A percentile compares a stretch with the other conserved stretches of the same genome.
Evolutionary conservation across 2,113 vertebrate genomes (phyloP).

Genomic region (Barbus barbus): DNA sequence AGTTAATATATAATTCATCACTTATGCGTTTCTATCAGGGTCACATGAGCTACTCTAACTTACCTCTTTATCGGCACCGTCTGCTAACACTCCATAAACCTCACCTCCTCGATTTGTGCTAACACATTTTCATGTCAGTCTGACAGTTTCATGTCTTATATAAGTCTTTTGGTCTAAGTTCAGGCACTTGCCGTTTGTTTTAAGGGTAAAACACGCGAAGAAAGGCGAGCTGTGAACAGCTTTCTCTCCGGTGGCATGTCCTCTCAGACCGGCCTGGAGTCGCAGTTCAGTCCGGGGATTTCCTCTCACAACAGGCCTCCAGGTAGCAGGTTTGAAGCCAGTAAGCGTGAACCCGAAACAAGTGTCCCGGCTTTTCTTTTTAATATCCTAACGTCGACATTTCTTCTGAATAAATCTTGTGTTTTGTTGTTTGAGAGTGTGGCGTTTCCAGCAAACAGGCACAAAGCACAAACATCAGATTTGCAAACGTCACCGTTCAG

Average conservation of each 20-base stretch:
- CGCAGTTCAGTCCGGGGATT: conserved; percentile 58
- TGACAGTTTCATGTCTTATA: conserved; percentile 2
- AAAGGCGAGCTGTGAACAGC: conserved; percentile 14
- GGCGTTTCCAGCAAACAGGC: conserved; percentile 52
- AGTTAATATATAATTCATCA: not conserved
- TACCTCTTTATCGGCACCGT: not conserved
- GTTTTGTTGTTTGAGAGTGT: conserved; percentile 35
- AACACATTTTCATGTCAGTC: conserved; percentile 1
- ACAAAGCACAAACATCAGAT: conserved; percentile 53
- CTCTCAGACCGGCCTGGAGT: conserved; percentile 43
- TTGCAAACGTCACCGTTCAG: conserved; percentile 60
- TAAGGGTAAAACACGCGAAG: conserved; percentile 9
- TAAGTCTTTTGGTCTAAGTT: conserved; percentile 13
- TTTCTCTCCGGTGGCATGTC: conserved; percentile 32
- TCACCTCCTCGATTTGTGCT: not conserved
- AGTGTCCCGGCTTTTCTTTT: not conserved
- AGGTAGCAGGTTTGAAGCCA: conserved; percentile 5
- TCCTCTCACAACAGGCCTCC: conserved; percentile 55
- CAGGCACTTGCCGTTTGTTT: conserved; percentile 31
- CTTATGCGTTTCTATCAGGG: not conserved
- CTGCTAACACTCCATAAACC: conserved; percentile 40
- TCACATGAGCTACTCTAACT: conserved; percentile 8
- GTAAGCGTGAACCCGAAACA: not conserved
- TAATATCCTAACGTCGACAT: not conserved
- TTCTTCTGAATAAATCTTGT: not conserved